Evolutionary conservation across 1,140 invertebrate genomes (phyloP), one percentile per base, ranked within the genome.

Genomic region (Proales similis): DNA sequence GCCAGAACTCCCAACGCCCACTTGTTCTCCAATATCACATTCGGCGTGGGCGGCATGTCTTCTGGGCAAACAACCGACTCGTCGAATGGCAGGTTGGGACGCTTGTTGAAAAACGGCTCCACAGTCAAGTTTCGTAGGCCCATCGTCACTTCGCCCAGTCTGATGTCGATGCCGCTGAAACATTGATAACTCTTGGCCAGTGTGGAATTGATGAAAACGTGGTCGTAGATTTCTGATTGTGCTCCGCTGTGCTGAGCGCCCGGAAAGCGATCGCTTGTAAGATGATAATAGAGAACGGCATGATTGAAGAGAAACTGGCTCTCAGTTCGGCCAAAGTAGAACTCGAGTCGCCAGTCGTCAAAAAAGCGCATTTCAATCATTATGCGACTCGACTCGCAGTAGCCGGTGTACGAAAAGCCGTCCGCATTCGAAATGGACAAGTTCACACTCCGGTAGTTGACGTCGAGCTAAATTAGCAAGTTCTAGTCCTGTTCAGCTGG

Each of bases 71-170:
- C 11, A 3, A 42, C 30, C 45, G 39, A 36, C 6, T 57, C 36
- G 51, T 57, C 51, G 20, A 57, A 57, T 26, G 51, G 51, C 11
- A 57, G 32, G 45, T 57, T 57, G 11, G 51, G 51, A 9, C 51
- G 20, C 30, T 57, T 57, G 14, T 57, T 39, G 32, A 57, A 57
- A 42, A 57, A 57, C 2, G 38, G 17, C 27, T 57, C 51, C 2
- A 57, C 19, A 29, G 39, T 57, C 26, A 57, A 42, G 12, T 57
- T 57, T 19, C 17, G 2, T 22, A 57, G 12, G n/a, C 32, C 3
- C 14, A 57, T 57, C 11, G 30, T 43, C 3, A 57, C 27, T 57
- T 57, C 51, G 2, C 36, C 36, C 7, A 57, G 20, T 20, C 45
- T 42, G 7, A 57, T 57, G 7, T 24, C 5, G 24, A 57, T 26